Evolutionary conservation across 1,140 invertebrate genomes (phyloP), one percentile per base, ranked within the genome.

Genomic region (Sycophila sp.): DNA sequence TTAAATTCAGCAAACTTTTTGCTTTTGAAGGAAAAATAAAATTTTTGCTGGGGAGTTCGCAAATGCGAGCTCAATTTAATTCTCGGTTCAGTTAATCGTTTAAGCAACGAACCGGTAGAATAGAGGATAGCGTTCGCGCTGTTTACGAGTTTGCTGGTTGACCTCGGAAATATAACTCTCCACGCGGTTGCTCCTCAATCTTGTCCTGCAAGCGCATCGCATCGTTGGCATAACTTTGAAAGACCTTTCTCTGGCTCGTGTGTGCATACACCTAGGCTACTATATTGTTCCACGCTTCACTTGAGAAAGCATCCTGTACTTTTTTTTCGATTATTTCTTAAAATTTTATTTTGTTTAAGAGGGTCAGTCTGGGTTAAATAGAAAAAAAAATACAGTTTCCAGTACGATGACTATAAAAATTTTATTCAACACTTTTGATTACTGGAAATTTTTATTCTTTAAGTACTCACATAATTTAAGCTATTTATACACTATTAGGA

Each of bases 121-220:
- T 30, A 42, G 53, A 53, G 65, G 36, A n/a, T 28, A 32, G 38
- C n/a, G 34, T 49, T 42, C 51, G 49, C 56, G n/a, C 49, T 60
- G 66, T 80, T 78, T 78, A 80, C 73, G 77, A 78, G 77, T 74
- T 78, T 80, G 73, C 69, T 74, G 79, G 72, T 76, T 77, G 76
- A 82, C 81, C 81, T 82, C 80, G 78, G 77, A 82, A 79, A 78
- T 82, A 81, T 83, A 81, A 81, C 80, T 82, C 78, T 79, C 76
- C 70, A 67, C 77, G 77, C 77, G 76, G 79, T 78, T 77, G 77
- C 77, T 80, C 80, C 77, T 83, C 81, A 80, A 82, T 82, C 81
- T 83, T 82, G 78, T 81, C 77, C 78, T 78, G 74, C 76, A 78
- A 73, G 65, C 79, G 75, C 77, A 78, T 73, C 73, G 78, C 75